Evolutionary conservation across 2,888 invertebrate species (phyloP), one percentile per base, ranked within the genome.

Genomic region (Cheiracanthium punctorium): DNA sequence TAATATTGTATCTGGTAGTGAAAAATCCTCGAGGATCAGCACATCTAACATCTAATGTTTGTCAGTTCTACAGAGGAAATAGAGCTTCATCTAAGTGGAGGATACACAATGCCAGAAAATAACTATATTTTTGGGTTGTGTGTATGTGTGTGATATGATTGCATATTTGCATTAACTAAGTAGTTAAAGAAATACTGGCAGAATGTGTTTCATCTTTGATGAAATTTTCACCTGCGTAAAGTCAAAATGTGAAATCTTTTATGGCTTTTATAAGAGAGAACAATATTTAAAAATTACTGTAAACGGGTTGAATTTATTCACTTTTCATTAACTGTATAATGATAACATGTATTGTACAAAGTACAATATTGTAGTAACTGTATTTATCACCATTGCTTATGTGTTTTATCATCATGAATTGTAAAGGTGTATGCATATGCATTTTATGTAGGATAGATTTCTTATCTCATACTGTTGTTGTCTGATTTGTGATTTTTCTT

Each of bases 131-230:
- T 67, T 81, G 87, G 80, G 67, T 77, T 81, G 72, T 81, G 81
- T 81, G 87, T 76, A 70, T 81, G 87, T 65, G 81, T 81, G 87
- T 81, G 80, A 87, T 87, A 86, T 75, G 80, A 86, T 86, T 71
- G 85, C 80, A 80, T 80, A 69, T 80, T 69, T 80, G 75, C 85
- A 86, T 75, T 64, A 71, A 71, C 71, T 70, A 80, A 86, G 85
- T 75, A 67, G 64, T 20, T 75, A 20, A 37, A 74, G 72, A 24
- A 69, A 64, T 65, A 76, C 29, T 86, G 67, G 52, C 77, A 79
- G 29, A 58, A 28, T 71, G 30, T 48, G 41, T 24, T 75, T 72
- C 75, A 76, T 71, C 65, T 37, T 52, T 48, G 65, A 67, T 77
- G 67, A 74, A 79, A 37, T 58, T 28, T 37, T 70, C 69, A 33